Evolutionary conservation across 2,797 vertebrate species (phyloP).

Genomic region (Danio jaintianensis): DNA sequence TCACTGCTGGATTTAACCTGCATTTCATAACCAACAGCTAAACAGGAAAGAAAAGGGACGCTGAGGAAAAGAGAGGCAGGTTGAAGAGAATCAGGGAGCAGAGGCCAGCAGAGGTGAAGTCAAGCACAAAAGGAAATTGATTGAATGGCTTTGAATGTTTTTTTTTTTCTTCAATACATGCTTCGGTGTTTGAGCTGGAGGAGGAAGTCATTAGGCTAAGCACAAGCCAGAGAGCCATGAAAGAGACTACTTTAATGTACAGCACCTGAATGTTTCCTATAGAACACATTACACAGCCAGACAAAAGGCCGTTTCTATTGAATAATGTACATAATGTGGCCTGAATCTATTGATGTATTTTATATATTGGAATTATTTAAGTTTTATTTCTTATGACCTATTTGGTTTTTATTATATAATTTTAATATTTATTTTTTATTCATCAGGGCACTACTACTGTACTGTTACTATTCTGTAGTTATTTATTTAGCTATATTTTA

Average conservation of each 20-base stretch:
- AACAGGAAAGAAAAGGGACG: constrained; percentile 61
- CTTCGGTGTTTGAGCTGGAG: constrained; percentile 31
- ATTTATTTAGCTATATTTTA: neutral
- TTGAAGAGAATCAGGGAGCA: constrained; percentile 30
- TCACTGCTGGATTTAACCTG: constrained; percentile 48
- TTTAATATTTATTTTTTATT: neutral
- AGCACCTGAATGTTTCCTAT: constrained; percentile 17
- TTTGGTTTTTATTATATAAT: neutral
- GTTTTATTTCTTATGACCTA: too few species aligned
- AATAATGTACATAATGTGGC: neutral
- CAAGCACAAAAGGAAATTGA: constrained; percentile 32
- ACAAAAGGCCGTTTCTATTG: constrained; percentile 6
- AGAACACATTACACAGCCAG: constrained; percentile 8
- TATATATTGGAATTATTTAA: neutral
- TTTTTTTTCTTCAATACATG: constrained; percentile 42
- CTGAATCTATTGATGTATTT: neutral
- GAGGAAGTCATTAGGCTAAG: constrained; percentile 26
- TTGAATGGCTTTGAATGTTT: constrained; percentile 34
- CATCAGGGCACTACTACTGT: neutral
- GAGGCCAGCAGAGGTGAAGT: neutral
- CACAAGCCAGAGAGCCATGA: constrained; percentile 12
- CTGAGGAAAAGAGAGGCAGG: constrained; percentile 51
- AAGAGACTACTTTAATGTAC: neutral
- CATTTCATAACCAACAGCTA: constrained; percentile 47
- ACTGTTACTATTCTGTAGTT: too few species aligned